These are phyloP conservation scores for Neocrepidodera transversa DNA, from an alignment of 2,888 invertebrate species.

Conservation along the genomic window DNA sequence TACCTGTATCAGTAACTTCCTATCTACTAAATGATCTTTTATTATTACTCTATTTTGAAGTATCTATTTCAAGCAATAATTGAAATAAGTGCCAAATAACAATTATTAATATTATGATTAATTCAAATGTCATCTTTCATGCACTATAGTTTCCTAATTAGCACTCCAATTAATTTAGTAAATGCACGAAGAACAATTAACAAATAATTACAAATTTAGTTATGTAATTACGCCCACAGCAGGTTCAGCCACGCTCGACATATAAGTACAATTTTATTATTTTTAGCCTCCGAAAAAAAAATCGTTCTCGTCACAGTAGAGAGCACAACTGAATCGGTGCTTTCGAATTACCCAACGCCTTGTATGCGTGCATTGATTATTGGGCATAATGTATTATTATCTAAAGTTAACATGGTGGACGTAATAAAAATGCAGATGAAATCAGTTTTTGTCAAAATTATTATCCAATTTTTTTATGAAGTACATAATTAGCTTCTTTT, in stretches of 20 bases:
- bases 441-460: too few species aligned
- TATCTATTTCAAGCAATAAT: too few species aligned
- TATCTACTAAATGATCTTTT: too few species aligned
- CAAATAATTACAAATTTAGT: conserved; percentile 26
- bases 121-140: too few species aligned
- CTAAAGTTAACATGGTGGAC: conserved; percentile 12
- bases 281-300: conserved; percentile 31
- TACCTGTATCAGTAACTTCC: too few species aligned
- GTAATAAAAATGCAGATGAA: neutral
- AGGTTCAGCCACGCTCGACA: conserved; percentile 21
- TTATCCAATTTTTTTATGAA: too few species aligned
- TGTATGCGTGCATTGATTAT: conserved; percentile 25
- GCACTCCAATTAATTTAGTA: conserved; percentile 19
- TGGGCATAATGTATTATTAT: conserved; percentile 17
- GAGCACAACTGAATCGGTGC: conserved; percentile 40
- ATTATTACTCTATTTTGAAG: too few species aligned
- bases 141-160: conserved; percentile 13
- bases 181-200: conserved; percentile 26
- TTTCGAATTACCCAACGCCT: conserved; percentile 32
- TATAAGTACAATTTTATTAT: conserved; percentile 22
- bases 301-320: conserved; percentile 44
- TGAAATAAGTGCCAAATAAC: too few species aligned
- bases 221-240: conserved; percentile 26
- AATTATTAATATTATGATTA: too few species aligned
- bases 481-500: too few species aligned